Conservation (phyloP, 2,797 vertebrate species). For the Heterohyrax brucei region DNA sequence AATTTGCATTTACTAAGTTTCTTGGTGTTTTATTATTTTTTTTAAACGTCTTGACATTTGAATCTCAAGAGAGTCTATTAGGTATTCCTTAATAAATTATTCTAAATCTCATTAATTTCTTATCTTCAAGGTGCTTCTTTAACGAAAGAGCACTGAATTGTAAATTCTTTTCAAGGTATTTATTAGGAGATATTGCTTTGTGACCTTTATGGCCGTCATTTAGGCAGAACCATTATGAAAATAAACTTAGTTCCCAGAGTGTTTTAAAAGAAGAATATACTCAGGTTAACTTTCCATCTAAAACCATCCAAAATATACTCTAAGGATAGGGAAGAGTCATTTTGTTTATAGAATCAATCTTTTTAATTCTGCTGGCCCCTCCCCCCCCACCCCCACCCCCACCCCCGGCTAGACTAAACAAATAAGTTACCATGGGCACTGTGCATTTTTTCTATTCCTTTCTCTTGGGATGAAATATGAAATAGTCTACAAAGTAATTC, state of each 20-base stretch:
- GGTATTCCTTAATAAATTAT: conserved; percentile 82
- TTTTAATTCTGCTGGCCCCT: conserved; percentile 78
- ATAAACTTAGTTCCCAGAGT: conserved; percentile 84
- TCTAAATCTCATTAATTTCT: conserved; percentile 86
- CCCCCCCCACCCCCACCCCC: too few relatives aligned
- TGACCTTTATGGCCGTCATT: conserved; percentile 86
- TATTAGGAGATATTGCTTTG: conserved; percentile 80
- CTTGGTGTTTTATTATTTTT: conserved; percentile 61
- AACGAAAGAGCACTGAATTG: conserved; percentile 73
- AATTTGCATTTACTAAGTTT: conserved; percentile 84
- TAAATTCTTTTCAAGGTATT: conserved; percentile 84
- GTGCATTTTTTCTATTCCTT: conserved; percentile 83
- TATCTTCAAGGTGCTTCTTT: conserved; percentile 79
- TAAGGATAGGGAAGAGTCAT: conserved; percentile 76
- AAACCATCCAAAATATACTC: conserved; percentile 79
- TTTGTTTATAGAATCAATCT: conserved; percentile 85
- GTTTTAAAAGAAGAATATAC: conserved; percentile 83
- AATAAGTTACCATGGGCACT: conserved; percentile 87
- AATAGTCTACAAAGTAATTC: conserved; percentile 89
- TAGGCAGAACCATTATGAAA: conserved; percentile 83
- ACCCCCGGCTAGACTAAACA: conserved; percentile 69
- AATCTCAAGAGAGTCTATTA: conserved; percentile 78
- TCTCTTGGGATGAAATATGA: conserved; percentile 82
- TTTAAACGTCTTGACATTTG: conserved; percentile 84
- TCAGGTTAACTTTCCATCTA: conserved; percentile 79